A percentile compares a stretch with the other conserved stretches of the same genome.
phyloP scores from a whole-genome alignment of 2,113 vertebrate species.

The Nerophis ophidion region DNA sequence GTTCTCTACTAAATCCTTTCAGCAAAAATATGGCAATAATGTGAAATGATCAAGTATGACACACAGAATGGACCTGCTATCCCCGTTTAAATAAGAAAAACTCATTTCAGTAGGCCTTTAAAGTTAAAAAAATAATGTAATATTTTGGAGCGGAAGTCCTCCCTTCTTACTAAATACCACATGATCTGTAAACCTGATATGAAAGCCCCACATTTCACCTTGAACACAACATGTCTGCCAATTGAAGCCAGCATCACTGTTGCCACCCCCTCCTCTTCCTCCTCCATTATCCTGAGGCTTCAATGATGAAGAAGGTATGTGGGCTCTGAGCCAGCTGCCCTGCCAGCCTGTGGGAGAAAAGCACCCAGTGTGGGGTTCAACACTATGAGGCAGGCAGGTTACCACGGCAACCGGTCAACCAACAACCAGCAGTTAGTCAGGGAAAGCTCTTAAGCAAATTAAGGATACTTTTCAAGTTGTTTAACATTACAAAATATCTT shows the following conservation, averaged over 20 bases:
- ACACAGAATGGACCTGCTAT: too few species aligned
- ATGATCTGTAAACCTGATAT: too few species aligned
- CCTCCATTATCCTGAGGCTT: constrained; percentile 21
- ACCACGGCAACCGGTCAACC: constrained; percentile 26
- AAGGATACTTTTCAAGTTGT: constrained; percentile 3
- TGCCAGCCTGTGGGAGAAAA: constrained; percentile 41
- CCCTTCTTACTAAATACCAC: too few species aligned
- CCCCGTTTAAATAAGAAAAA: too few species aligned
- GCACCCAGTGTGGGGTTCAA: constrained; percentile 19
- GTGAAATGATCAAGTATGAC: too few species aligned
- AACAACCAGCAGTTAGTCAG: neutral
- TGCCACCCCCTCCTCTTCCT: neutral
- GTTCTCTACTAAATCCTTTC: too few species aligned
- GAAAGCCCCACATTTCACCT: neutral
- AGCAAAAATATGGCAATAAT: too few species aligned
- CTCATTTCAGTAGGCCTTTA: too few species aligned
- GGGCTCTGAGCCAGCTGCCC: constrained; percentile 33
- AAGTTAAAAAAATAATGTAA: too few species aligned
- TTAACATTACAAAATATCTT: constrained; percentile 1
- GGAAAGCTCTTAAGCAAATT: constrained; percentile 17
- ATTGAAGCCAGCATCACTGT: constrained; percentile 7
- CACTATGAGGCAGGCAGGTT: constrained; percentile 23
- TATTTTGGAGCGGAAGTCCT: too few species aligned
- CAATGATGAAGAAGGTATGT: constrained; percentile 35
- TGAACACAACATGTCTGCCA: constrained; percentile 6